Evolutionary conservation across 2,113 vertebrate species (phyloP).

Genomic region (Nesogale talazaci): DNA sequence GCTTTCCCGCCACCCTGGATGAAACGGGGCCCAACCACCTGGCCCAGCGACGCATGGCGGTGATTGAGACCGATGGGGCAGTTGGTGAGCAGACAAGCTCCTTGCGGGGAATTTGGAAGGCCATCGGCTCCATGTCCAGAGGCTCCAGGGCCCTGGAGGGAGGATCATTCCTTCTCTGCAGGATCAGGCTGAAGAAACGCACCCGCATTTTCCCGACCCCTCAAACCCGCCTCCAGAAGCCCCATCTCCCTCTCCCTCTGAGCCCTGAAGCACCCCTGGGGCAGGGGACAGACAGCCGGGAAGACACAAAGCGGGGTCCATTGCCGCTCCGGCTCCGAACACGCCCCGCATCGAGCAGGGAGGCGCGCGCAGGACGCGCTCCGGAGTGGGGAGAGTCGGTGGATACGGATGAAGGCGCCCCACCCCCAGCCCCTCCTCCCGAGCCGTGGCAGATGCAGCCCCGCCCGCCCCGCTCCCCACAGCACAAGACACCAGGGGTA

Average conservation of each 20-base stretch:
- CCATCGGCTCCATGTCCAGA: background rate
- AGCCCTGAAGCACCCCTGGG: too few species aligned
- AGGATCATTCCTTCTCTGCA: background rate
- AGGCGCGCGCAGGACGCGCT: accelerated
- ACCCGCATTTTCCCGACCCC: background rate
- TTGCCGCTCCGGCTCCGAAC: too few species aligned
- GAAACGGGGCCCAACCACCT: background rate
- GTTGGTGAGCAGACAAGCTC: background rate
- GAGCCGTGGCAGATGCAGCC: background rate
- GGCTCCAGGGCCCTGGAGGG: too few species aligned
- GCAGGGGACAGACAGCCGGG: background rate
- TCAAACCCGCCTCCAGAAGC: background rate
- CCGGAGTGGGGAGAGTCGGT: background rate
- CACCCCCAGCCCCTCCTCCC: too few species aligned
- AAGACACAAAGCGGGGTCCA: background rate
- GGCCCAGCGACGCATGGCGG: background rate
- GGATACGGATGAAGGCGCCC: background rate
- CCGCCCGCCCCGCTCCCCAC: background rate
- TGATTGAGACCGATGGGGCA: background rate
- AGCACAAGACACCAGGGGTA: slow-evolving; percentile 44
- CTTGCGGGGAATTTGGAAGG: background rate
- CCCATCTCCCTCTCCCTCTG: too few species aligned
- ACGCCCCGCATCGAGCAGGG: background rate
- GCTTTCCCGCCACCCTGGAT: background rate
- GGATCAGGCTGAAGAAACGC: background rate